Conservation (phyloP, 2,888 invertebrate species). For the Ichneumoninae sp. region DNA sequence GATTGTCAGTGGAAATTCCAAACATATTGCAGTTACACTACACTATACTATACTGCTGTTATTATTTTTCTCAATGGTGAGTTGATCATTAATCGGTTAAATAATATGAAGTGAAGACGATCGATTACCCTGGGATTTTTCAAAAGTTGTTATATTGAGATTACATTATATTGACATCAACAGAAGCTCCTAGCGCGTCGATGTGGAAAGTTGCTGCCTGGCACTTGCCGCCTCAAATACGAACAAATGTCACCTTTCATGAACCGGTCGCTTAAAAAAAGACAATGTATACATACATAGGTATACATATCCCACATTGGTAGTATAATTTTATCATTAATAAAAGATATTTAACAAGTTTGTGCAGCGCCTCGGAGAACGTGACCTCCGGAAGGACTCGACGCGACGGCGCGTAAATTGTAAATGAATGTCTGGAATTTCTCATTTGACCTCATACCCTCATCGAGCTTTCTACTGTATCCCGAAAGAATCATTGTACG, state of each 20-base stretch:
- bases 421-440: slow-evolving; percentile 36
- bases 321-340: slow-evolving; percentile 37
- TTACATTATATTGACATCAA: neutral
- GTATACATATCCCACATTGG: neutral
- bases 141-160: slow-evolving; percentile 6
- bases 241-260: neutral
- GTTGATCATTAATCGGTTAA: slow-evolving; percentile 3
- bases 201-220: slow-evolving; percentile 40
- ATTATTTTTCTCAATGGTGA: neutral
- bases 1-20: slow-evolving; percentile 36
- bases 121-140: slow-evolving; percentile 29
- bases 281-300: neutral
- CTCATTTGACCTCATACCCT: neutral
- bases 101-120: slow-evolving; percentile 5
- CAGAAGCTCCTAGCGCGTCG: neutral
- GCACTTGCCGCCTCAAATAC: slow-evolving; percentile 18
- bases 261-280: neutral
- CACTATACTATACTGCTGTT: slow-evolving; percentile 1
- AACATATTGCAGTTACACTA: slow-evolving; percentile 14
- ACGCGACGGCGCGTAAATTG: slow-evolving; percentile 1
- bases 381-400: neutral
- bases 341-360: slow-evolving; percentile 10
- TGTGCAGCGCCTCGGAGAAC: slow-evolving; percentile 2
- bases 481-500: slow-evolving; percentile 1
- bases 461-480: neutral